Conservation (phyloP, 2,113 vertebrate genomes). For the Apodemus sylvaticus region DNA sequence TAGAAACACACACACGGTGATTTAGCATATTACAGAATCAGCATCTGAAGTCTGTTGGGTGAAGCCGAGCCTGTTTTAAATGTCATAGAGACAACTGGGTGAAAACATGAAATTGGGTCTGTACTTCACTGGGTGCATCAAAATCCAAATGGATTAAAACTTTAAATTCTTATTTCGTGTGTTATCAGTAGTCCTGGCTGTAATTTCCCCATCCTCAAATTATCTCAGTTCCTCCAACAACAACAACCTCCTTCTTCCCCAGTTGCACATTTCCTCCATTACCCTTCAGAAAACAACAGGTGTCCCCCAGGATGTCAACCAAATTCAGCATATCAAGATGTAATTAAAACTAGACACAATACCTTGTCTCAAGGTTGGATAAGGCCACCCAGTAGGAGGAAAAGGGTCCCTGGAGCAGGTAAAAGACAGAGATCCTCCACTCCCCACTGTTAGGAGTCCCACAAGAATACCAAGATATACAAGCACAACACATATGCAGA, state of each 20-base stretch:
- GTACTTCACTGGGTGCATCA: background rate
- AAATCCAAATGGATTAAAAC: constrained; percentile 39
- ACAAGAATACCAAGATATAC: background rate
- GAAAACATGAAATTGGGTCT: background rate
- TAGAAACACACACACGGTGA: background rate
- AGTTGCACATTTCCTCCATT: background rate
- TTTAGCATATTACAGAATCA: background rate
- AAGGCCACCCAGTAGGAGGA: background rate
- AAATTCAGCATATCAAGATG: background rate
- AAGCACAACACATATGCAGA: background rate
- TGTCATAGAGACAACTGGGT: background rate
- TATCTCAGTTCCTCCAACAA: background rate
- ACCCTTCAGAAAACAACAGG: background rate
- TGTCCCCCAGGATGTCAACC: background rate
- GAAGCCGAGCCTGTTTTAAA: constrained; percentile 7
- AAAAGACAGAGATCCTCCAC: background rate
- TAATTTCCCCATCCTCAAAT: background rate
- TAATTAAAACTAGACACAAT: background rate
- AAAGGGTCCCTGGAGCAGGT: background rate
- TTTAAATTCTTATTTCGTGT: background rate
- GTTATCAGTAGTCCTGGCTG: background rate
- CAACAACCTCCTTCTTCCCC: background rate
- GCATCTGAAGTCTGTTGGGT: background rate
- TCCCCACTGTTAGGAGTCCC: background rate
- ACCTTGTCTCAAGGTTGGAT: background rate